These are phyloP conservation scores for Charanyca ferruginea DNA, from an alignment of 2,888 invertebrate genomes.

Conservation along the genomic window DNA sequence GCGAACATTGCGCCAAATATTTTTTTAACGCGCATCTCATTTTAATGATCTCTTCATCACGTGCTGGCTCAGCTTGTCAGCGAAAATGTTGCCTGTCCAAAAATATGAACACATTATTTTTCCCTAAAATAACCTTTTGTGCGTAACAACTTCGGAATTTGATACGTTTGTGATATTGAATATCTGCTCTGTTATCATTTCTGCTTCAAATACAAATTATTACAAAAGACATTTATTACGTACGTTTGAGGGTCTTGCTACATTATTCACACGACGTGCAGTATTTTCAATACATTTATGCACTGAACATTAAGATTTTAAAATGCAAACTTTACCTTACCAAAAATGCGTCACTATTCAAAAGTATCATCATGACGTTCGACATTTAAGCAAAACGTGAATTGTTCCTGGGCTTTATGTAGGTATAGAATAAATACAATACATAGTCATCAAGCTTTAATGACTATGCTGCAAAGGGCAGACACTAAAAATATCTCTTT, in stretches of 20 bases:
- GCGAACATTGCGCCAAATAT: constrained; percentile 41
- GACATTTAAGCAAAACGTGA: constrained; percentile 38
- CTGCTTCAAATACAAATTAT: constrained; percentile 22
- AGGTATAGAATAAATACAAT: constrained; percentile 29
- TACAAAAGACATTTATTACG: constrained; percentile 17
- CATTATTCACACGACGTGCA: constrained; percentile 14
- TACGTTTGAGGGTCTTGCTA: not conserved
- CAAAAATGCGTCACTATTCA: constrained; percentile 9
- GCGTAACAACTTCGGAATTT: constrained; percentile 42
- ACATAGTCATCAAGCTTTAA: constrained; percentile 48
- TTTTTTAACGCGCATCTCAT: constrained; percentile 38
- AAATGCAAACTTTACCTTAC: not conserved
- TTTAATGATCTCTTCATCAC: constrained; percentile 58
- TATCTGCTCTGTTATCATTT: too few species aligned
- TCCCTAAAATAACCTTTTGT: constrained; percentile 43
- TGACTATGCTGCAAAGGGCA: constrained; percentile 48
- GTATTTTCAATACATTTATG: not conserved
- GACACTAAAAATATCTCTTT: constrained; percentile 45
- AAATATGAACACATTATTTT: constrained; percentile 50
- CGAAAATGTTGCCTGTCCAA: constrained; percentile 44
- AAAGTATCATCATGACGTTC: constrained; percentile 33
- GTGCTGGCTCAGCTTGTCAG: constrained; percentile 49
- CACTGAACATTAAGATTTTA: not conserved
- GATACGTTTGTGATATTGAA: constrained; percentile 47
- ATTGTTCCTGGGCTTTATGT: constrained; percentile 24